Percentiles rank a stretch among this genome's conserved stretches.
phyloP scores from a whole-genome alignment of 1,140 invertebrate genomes.

The Atta texana region DNA sequence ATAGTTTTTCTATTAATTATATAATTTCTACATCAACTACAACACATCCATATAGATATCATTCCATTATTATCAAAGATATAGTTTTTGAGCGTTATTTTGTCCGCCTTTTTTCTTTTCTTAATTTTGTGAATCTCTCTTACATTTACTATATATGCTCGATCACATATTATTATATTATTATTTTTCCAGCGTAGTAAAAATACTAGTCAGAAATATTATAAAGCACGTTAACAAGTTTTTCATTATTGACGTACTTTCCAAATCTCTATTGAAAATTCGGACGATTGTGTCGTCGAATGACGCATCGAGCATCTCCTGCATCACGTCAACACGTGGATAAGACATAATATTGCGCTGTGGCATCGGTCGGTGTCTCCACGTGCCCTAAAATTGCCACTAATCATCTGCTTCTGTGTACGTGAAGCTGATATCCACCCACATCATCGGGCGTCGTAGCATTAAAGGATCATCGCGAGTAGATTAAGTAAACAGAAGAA shows the following conservation, averaged over 20 bases:
- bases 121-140: too few relatives aligned
- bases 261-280: background rate
- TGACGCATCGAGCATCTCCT: background rate
- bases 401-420: conserved; percentile 33
- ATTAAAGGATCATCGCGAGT: conserved; percentile 25
- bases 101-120: too few relatives aligned
- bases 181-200: background rate
- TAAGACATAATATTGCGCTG: background rate
- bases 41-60: too few relatives aligned
- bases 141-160: too few relatives aligned
- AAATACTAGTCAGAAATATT: background rate
- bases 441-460: background rate
- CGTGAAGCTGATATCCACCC: conserved; percentile 2
- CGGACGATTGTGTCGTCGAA: background rate
- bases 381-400: conserved; percentile 69
- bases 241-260: background rate
- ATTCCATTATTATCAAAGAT: too few relatives aligned
- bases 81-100: too few relatives aligned
- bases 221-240: background rate
- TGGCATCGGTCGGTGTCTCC: conserved; percentile 30
- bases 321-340: conserved; percentile 13
- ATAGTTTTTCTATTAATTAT: too few relatives aligned
- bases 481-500: conserved; percentile 30
- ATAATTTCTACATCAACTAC: too few relatives aligned
- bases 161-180: too few relatives aligned